Evolutionary conservation across 2,888 invertebrate genomes (phyloP).

Genomic region (Tineola bisselliella): DNA sequence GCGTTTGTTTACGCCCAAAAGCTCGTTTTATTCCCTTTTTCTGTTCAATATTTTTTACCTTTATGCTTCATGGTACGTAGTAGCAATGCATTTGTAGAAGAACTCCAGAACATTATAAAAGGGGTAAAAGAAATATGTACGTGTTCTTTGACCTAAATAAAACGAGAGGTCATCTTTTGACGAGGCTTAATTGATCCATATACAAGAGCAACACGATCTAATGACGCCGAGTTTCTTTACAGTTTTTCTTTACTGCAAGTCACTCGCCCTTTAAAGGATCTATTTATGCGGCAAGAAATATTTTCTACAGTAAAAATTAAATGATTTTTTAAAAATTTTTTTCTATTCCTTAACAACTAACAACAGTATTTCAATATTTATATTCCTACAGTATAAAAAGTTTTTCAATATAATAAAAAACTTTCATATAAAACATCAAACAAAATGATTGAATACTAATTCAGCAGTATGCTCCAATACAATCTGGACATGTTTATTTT

Average conservation of each 20-base stretch:
- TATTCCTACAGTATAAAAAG: too few relatives aligned
- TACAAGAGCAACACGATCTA: background rate
- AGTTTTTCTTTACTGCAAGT: background rate
- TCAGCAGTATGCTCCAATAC: background rate
- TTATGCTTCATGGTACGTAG: too few relatives aligned
- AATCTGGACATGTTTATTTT: background rate
- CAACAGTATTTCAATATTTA: too few relatives aligned
- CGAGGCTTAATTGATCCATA: background rate
- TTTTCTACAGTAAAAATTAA: background rate
- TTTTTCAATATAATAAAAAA: background rate
- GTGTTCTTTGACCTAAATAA: background rate
- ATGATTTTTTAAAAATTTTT: background rate
- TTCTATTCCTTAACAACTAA: too few relatives aligned
- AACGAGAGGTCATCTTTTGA: background rate
- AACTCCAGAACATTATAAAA: background rate
- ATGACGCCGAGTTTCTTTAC: background rate
- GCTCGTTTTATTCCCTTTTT: too few relatives aligned
- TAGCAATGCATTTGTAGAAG: too few relatives aligned
- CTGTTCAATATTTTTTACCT: too few relatives aligned
- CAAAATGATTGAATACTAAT: background rate
- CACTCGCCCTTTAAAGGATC: background rate
- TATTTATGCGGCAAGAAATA: background rate
- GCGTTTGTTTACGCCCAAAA: too few relatives aligned
- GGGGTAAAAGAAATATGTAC: background rate
- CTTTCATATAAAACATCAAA: background rate